Base-by-base conservation (phyloP, 2,888 invertebrate genomes). In the Lithosia quadra region DNA sequence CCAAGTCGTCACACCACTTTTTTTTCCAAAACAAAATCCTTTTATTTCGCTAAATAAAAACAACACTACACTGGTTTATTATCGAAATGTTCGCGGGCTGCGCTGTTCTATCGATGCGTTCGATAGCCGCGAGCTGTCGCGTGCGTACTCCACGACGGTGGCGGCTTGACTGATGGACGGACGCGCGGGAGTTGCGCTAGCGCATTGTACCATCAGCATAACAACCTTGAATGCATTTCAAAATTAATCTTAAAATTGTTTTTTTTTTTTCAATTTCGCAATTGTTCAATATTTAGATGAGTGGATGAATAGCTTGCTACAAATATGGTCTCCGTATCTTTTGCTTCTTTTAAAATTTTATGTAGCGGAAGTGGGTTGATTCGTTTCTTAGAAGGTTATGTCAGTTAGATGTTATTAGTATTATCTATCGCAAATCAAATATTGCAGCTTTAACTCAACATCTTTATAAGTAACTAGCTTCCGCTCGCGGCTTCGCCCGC, bases 191-290 rank as follows among this genome's bases (percentile, higher is more conserved):
- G 80, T 66, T 84, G 86, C 88, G 89, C 86, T 76, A 73, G 84
- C 86, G 88, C 90, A 86, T 77, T 56, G 83, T 83, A 82, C 82
- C 74, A 83, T 76, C 81, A 81, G 80, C 87, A 83, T 61, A 76
- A 77, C 75, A 81, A 77, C 83, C 81, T 83, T 83, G 84, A 82
- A 84, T 90, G 90, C 91, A 90, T 90, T 89, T 88, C 86, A 83
- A 90, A 91, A 92, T 91, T 88, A 88, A 89, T 91, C 89, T 90
- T 82, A 79, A 86, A 58, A 74, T 78, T 79, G 75, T 80, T 82
- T 78, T 76, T 77, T 78, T 81, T 82, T 80, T 78, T 67, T 68
- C 58, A 69, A 65, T 71, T 75, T 75, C 49, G 64, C 39, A 76
- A 69, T 71, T 67, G 65, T 68, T 65, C 59, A 67, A 53, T 65